Conservation (phyloP, 2,113 vertebrate species). For the Herpailurus yagouaroundi region DNA sequence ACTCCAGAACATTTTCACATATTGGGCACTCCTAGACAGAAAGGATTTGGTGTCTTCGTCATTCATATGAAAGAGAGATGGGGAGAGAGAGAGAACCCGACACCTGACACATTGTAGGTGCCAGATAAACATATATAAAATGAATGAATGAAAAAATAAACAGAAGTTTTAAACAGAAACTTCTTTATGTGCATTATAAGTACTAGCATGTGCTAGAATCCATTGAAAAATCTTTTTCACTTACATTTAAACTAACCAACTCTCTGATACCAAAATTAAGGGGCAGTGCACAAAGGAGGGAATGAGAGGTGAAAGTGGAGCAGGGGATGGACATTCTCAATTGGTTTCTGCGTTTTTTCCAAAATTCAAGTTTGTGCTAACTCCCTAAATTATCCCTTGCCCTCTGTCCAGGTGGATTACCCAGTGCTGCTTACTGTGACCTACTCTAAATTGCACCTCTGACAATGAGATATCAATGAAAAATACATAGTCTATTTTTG, state of each 20-base stretch:
- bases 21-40: neutral
- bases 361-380: neutral
- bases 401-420: neutral
- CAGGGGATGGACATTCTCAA: neutral
- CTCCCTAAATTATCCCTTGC: neutral
- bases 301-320: neutral
- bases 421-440: neutral
- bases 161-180: neutral
- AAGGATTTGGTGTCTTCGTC: neutral
- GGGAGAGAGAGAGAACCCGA: neutral
- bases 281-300: fast-evolving
- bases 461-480: neutral
- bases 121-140: neutral
- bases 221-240: neutral
- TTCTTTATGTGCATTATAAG: neutral
- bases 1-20: neutral
- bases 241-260: neutral
- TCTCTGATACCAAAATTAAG: neutral
- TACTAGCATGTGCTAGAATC: neutral
- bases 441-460: neutral
- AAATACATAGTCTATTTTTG: neutral
- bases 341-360: neutral
- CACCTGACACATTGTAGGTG: neutral
- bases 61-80: neutral
- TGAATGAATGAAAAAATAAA: neutral